Base-by-base conservation (phyloP, 2,888 invertebrate genomes). In the Odontocerum albicorne region DNA sequence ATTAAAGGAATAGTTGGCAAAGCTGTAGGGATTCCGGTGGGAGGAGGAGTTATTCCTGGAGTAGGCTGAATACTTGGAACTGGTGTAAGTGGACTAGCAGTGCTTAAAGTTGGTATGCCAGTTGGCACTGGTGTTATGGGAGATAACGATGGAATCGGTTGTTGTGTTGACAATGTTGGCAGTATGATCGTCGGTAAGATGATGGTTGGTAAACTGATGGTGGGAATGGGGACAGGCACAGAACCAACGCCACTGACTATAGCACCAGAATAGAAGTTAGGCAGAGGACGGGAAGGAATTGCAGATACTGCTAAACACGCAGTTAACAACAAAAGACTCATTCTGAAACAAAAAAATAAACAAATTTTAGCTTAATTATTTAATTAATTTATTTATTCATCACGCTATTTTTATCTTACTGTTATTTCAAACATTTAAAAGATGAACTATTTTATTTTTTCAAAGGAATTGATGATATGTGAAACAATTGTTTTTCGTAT, bases 251-350 rank as follows among this genome's bases (percentile, higher is more conserved):
- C 55, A 8, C 32, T n/a, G 2, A 45, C 49, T 4, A 53, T 40
- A 2, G 52, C 55, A 8, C 22, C n/a, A 2, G 50, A 42, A 15
- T 38, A 15, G 3, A 3, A 38, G 35, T 35, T 33, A 13, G 27
- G 63, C n/a, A 68, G 69, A 15, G 68, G 60, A 1, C 71, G 72
- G n/a, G n/a, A n/a, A 54, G 68, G 72, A 22, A 69, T 53, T 10
- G 75, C 75, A 58, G 75, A 61, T 55, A 77, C 64, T 55, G 77
- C 77, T 61, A 78, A 67, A 61, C 78, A 78, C 36, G 77, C 75
- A 19, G 77, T 76, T 55, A 78, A 62, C 57, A 78, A 66, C 78
- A 77, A 78, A 63, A 77, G 63, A 67, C 77, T 77, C 78, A 78
- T 78, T 20, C 55, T 55, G 46, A 1, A 55, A 49, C 10, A 52